phyloP scores from a whole-genome alignment of 2,113 vertebrate species.

The Ceyx margarethae region DNA sequence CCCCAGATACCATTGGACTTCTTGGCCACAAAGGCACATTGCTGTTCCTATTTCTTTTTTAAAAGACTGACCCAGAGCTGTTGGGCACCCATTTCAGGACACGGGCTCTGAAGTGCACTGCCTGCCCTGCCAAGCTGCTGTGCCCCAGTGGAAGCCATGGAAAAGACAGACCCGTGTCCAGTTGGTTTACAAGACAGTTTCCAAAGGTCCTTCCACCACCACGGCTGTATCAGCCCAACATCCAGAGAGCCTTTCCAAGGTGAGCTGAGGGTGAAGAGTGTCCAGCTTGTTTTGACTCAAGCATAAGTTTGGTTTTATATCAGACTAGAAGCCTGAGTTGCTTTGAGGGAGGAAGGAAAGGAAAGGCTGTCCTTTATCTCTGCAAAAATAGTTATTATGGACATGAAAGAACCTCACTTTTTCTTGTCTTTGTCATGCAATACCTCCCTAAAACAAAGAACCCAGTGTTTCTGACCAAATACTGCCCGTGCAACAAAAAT shows the following conservation, averaged over 20 bases:
- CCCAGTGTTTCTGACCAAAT: neutral
- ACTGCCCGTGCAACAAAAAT: neutral
- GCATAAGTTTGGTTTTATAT: neutral
- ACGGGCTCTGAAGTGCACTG: neutral
- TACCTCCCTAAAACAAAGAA: neutral
- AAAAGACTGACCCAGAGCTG: neutral
- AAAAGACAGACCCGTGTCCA: neutral
- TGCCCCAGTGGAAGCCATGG: neutral
- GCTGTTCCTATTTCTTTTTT: neutral
- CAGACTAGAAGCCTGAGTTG: neutral
- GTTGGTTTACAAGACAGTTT: accelerated
- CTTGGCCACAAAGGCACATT: too few species aligned
- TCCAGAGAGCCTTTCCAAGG: neutral
- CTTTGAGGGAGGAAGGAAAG: neutral
- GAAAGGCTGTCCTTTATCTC: neutral
- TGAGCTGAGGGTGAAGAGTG: neutral
- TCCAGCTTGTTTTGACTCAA: neutral
- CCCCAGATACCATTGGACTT: too few species aligned
- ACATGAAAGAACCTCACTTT: neutral
- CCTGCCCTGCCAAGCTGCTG: neutral
- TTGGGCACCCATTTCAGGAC: neutral
- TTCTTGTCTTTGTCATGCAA: neutral
- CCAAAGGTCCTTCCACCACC: neutral
- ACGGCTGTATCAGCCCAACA: neutral
- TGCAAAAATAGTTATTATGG: neutral